A percentile compares a stretch with the other conserved stretches of the same genome.
These are phyloP conservation scores for Homalodisca vitripennis DNA, from an alignment of 1,140 invertebrate species.

Conservation along the genomic window DNA sequence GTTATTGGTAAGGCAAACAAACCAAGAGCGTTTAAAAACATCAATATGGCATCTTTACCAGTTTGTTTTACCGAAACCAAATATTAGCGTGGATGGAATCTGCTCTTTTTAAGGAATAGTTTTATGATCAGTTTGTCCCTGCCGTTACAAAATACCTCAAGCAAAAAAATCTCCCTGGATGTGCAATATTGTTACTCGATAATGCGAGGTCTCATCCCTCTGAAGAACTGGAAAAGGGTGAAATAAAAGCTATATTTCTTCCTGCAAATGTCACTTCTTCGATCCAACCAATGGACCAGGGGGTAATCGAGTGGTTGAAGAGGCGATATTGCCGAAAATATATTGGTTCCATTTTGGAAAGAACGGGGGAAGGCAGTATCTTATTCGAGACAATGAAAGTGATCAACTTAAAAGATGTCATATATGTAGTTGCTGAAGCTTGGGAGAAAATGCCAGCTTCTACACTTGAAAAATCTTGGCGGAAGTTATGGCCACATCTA, in stretches of 20 bases:
- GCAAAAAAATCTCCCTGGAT: background rate
- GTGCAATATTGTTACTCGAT: too few relatives aligned
- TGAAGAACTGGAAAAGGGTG: slow-evolving; percentile 1
- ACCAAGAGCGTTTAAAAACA: slow-evolving; percentile 19
- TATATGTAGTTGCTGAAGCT: slow-evolving; percentile 3
- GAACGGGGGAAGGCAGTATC: background rate
- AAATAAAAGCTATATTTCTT: background rate
- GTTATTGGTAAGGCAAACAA: slow-evolving; percentile 21
- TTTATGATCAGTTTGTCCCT: too few relatives aligned
- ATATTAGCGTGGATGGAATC: background rate
- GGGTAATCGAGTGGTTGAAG: too few relatives aligned
- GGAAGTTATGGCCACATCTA: slow-evolving; percentile 14
- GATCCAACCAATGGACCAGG: too few relatives aligned
- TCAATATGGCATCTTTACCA: background rate
- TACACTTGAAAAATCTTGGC: slow-evolving; percentile 20
- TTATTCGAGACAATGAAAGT: too few relatives aligned
- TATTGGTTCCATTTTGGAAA: slow-evolving; percentile 7
- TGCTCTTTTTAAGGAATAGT: background rate
- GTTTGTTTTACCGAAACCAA: slow-evolving; percentile 14
- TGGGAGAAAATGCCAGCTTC: slow-evolving; percentile 11
- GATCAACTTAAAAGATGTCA: slow-evolving; percentile 16
- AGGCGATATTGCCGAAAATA: background rate
- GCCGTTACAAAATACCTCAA: too few relatives aligned
- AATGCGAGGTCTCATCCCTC: background rate
- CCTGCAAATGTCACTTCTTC: slow-evolving; percentile 1